Percentiles rank a stretch among this genome's conserved stretches.
phyloP scores from a whole-genome alignment of 1,140 invertebrate species.

The Antheraea mylitta region DNA sequence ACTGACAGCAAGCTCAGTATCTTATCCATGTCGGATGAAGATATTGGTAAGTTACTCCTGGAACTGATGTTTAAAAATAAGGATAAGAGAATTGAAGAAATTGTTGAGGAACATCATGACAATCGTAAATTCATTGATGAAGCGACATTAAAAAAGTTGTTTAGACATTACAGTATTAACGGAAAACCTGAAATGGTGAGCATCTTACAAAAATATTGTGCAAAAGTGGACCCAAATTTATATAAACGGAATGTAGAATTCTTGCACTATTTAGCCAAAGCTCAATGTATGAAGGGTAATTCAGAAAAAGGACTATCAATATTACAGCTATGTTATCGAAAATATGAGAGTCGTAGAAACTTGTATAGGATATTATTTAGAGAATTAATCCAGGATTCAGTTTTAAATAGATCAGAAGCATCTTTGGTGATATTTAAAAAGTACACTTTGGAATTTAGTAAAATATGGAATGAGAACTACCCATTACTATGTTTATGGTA shows the following conservation, averaged over 20 bases:
- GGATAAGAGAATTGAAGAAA: constrained; percentile 39
- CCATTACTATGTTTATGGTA: constrained; percentile 69
- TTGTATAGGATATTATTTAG: constrained; percentile 63
- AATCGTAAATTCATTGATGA: constrained; percentile 40
- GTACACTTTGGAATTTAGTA: constrained; percentile 61
- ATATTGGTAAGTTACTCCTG: constrained; percentile 39
- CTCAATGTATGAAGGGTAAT: constrained; percentile 67
- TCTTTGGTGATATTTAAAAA: constrained; percentile 66
- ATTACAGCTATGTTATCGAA: constrained; percentile 49
- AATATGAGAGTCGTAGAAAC: constrained; percentile 45
- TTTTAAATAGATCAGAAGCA: constrained; percentile 65
- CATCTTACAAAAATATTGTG: constrained; percentile 49
- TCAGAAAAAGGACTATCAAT: constrained; percentile 61
- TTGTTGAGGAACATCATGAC: constrained; percentile 44
- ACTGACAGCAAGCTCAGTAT: not conserved
- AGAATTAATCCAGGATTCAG: constrained; percentile 65
- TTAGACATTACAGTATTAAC: constrained; percentile 45
- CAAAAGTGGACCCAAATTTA: constrained; percentile 37
- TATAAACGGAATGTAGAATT: constrained; percentile 63
- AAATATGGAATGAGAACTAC: constrained; percentile 53
- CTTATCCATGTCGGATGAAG: constrained; percentile 20
- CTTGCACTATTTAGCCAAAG: constrained; percentile 62
- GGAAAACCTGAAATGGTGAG: constrained; percentile 50
- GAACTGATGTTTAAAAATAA: constrained; percentile 46
- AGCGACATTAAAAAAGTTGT: constrained; percentile 49